Evolutionary conservation across 2,888 invertebrate species (phyloP), one percentile per base, ranked within the genome.

Genomic region (Gymnosoma rotundatum): DNA sequence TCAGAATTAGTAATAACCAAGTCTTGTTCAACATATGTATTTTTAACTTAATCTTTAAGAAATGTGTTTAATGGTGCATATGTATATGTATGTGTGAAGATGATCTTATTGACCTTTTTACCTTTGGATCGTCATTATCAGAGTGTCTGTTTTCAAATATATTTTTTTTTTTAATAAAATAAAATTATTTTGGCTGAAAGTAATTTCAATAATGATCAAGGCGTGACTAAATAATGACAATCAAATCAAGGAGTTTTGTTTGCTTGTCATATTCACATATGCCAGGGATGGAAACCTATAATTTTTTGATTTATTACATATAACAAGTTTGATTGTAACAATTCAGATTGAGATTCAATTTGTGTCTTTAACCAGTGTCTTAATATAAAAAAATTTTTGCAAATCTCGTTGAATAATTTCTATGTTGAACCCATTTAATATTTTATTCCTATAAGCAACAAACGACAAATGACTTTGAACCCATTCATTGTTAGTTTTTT

Each of bases 201-300:
- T 76, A 76, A 85, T 80, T 83, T 38, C 48, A 69, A 70, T 85
- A 79, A 85, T 85, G 83, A 85, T 80, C 74, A 60, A 83, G 79
- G 79, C 83, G 83, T 85, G 85, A 85, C 79, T 78, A 74, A 64
- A 85, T 78, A 80, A 83, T 78, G 76, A 83, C 60, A 82, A 76
- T 76, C 70, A 85, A 83, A 72, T 66, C 72, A 48, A 75, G 14
- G 52, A 66, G 64, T 60, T 64, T 48, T 66, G 9, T 60, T 32
- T 20, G 25, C 67, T 45, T 67, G 42, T 52, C 69, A 32, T 60
- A 61, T 67, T n/a, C 14, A 38, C n/a, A 38, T 7, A 20, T n/a
- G 50, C 1, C 75, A 75, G 81, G 32, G 70, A 45, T 69, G 70
- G 82, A 18, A n/a, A 25, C 2, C 25, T 25, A 25, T 25, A 4